phyloP scores from a whole-genome alignment of 2,888 invertebrate genomes.

The Andricus curvator region DNA sequence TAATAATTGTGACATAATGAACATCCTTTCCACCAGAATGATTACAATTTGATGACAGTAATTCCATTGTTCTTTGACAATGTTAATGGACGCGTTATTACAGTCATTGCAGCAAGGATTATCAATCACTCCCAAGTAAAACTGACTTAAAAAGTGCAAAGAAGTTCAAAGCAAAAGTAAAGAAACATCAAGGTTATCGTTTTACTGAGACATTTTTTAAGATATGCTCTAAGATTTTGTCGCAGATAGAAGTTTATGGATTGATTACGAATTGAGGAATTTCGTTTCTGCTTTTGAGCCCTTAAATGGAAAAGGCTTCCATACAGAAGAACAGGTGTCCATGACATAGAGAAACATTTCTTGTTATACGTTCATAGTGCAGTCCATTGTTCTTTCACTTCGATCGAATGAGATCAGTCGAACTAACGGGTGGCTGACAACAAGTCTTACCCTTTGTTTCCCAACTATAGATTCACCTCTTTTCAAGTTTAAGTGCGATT shows the following conservation, averaged over 20 bases:
- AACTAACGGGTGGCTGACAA: conserved; percentile 41
- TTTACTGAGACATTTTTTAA: neutral
- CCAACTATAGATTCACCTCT: neutral
- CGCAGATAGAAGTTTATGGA: neutral
- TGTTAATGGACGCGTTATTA: conserved; percentile 17
- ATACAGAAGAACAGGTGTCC: conserved; percentile 44
- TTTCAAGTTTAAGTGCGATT: neutral
- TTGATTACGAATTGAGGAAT: conserved; percentile 5
- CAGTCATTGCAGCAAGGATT: conserved; percentile 10
- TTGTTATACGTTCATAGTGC: conserved; percentile 17
- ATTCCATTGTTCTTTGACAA: conserved; percentile 37
- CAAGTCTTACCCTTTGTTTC: conserved; percentile 41
- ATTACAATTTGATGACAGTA: conserved; percentile 18
- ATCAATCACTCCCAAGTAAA: conserved; percentile 5
- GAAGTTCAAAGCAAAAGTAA: neutral
- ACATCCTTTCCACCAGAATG: neutral
- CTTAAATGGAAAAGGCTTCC: conserved; percentile 31
- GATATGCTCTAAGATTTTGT: neutral
- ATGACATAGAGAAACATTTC: conserved; percentile 45
- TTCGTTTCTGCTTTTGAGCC: conserved; percentile 22
- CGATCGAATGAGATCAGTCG: conserved; percentile 43
- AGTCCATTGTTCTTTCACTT: conserved; percentile 46
- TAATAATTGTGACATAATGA: conserved; percentile 23
- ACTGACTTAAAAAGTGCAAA: neutral
- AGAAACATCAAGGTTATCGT: conserved; percentile 5